phyloP scores from a whole-genome alignment of 1,140 invertebrate genomes.

The Nephotettix cincticeps region DNA sequence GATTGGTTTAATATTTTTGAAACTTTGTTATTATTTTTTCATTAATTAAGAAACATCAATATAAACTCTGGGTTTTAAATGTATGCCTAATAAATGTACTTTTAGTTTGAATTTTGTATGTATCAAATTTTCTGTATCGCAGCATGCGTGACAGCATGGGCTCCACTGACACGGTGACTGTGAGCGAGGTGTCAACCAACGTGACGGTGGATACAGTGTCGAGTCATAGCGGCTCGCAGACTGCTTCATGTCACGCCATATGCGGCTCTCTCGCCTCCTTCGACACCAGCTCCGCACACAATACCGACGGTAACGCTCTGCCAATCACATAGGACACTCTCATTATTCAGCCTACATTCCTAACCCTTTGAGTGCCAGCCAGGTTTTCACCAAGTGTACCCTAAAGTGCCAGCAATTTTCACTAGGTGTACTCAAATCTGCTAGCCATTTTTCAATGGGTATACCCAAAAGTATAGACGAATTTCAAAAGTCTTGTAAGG shows the following conservation, averaged over 20 bases:
- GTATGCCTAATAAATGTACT: no score
- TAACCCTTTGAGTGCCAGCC: no score
- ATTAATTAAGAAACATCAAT: background rate
- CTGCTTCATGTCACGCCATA: slow-evolving; percentile 50
- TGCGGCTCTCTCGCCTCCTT: slow-evolving; percentile 54
- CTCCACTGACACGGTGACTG: slow-evolving; percentile 51
- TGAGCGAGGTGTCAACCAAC: slow-evolving; percentile 50
- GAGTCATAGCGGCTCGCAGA: slow-evolving; percentile 49
- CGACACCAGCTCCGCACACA: slow-evolving; percentile 51
- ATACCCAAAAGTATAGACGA: no score
- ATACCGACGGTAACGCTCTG: slow-evolving; percentile 50
- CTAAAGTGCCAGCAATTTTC: no score
- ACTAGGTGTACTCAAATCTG: no score
- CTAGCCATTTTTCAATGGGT: no score
- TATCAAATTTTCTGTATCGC: slow-evolving; percentile 2
- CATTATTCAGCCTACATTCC: no score
- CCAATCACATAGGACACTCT: no score
- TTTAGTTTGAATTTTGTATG: no score
- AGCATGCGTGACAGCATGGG: slow-evolving; percentile 48
- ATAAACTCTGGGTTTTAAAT: background rate
- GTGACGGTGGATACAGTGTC: slow-evolving; percentile 52
- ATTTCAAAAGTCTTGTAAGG: no score
- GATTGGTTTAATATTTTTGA: background rate
- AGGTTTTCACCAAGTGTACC: no score
- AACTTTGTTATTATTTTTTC: background rate